These are phyloP conservation scores for Stegostoma tigrinum DNA, from an alignment of 2,113 vertebrate species.

Conservation along the genomic window DNA sequence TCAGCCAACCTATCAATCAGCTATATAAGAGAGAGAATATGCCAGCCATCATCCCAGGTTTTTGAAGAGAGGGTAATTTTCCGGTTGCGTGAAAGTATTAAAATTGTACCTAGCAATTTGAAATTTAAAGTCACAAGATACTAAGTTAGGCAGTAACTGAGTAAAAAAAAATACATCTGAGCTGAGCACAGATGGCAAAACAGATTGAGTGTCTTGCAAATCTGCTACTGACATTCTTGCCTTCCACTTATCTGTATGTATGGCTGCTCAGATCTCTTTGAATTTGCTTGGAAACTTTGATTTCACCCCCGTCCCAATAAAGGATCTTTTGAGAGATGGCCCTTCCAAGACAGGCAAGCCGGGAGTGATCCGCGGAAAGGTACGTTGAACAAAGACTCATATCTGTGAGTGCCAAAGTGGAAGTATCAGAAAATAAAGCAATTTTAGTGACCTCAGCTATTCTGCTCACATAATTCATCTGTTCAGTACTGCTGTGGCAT, in stretches of 20 bases:
- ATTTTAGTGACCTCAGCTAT: neutral
- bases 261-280: neutral
- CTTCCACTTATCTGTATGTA: neutral
- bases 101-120: neutral
- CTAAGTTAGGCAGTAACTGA: neutral
- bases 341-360: neutral
- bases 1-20: neutral
- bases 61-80: neutral
- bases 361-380: neutral
- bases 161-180: neutral
- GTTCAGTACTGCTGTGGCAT: neutral
- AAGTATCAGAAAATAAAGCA: neutral
- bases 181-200: constrained; percentile 28
- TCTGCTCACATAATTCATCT: neutral
- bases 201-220: constrained; percentile 14
- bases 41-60: neutral
- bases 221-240: neutral
- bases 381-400: neutral
- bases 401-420: neutral
- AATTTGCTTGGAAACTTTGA: neutral
- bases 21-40: neutral
- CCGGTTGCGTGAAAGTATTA: neutral
- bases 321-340: neutral
- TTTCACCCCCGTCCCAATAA: neutral
- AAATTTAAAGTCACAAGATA: constrained; percentile 6